A percentile compares a stretch with the other conserved stretches of the same genome.
phyloP scores from a whole-genome alignment of 2,113 vertebrate genomes.

The Ciconia maguari region DNA sequence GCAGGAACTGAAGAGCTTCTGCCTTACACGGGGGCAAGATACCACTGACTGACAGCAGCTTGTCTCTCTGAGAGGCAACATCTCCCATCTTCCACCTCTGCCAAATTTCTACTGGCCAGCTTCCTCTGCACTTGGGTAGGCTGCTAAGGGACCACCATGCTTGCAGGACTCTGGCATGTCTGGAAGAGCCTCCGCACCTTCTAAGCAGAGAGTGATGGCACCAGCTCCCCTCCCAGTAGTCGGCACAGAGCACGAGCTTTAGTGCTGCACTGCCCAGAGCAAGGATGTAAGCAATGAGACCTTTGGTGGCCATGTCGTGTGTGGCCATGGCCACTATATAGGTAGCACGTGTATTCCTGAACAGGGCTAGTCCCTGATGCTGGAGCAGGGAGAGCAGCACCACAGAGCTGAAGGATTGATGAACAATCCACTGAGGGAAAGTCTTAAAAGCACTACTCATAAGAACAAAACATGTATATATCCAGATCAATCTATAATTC shows the following conservation, averaged over 20 bases:
- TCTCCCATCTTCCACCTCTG: neutral
- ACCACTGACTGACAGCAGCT: neutral
- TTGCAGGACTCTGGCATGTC: neutral
- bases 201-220: neutral
- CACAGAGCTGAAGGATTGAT: neutral
- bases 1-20: neutral
- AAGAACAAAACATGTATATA: neutral
- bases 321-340: neutral
- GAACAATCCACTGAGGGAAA: neutral
- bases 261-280: neutral
- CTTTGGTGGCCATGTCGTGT: accelerated
- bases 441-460: neutral
- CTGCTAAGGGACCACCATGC: neutral
- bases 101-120: neutral
- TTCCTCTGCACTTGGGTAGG: neutral
- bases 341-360: neutral
- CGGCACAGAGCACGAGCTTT: accelerated
- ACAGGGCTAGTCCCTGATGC: neutral
- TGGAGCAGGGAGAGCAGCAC: neutral
- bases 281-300: neutral
- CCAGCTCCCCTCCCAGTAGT: neutral
- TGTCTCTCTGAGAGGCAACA: neutral
- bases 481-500: conserved; percentile 18
- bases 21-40: neutral
- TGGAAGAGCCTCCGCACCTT: neutral